Evolutionary conservation across 1,140 invertebrate species (phyloP).

Genomic region (Drosophila navojoa): DNA sequence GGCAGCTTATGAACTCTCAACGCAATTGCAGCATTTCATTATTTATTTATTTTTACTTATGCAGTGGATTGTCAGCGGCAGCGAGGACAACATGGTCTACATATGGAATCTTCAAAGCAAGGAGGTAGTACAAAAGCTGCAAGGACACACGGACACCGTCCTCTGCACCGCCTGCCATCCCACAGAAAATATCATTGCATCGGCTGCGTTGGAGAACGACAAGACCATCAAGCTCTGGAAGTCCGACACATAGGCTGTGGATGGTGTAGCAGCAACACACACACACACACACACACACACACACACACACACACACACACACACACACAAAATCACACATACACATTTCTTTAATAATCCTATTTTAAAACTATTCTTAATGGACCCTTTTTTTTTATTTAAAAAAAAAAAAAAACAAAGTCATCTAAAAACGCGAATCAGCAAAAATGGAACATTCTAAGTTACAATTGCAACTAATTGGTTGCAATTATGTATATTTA

Average conservation of each 20-base stretch:
- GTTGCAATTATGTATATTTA: constrained; percentile 32
- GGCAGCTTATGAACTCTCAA: constrained; percentile 29
- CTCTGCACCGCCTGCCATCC: constrained; percentile 99
- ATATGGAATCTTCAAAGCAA: constrained; percentile 99
- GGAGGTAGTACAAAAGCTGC: constrained; percentile 98
- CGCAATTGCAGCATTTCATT: not conserved
- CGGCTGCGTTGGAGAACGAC: constrained; percentile 98
- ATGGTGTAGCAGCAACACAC: constrained; percentile 3
- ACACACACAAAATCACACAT: constrained; percentile 26
- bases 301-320: constrained; percentile 36
- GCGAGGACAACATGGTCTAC: constrained; percentile 99
- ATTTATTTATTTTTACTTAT: not conserved
- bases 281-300: constrained; percentile 35
- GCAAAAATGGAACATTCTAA: constrained; percentile 30
- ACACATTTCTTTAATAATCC: constrained; percentile 47
- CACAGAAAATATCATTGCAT: constrained; percentile 99
- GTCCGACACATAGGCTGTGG: constrained; percentile 93
- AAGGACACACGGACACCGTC: constrained; percentile 98
- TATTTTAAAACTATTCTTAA: constrained; percentile 39
- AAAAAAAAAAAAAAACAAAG: too few species aligned
- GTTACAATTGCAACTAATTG: constrained; percentile 21
- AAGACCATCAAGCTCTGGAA: constrained; percentile 99
- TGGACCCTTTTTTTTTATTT: constrained; percentile 25
- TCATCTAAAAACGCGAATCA: constrained; percentile 7
- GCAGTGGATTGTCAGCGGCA: constrained; percentile 99